Evolutionary conservation across 2,113 vertebrate species (phyloP), one percentile per base, ranked within the genome.

Genomic region (Pelecanus crispus): DNA sequence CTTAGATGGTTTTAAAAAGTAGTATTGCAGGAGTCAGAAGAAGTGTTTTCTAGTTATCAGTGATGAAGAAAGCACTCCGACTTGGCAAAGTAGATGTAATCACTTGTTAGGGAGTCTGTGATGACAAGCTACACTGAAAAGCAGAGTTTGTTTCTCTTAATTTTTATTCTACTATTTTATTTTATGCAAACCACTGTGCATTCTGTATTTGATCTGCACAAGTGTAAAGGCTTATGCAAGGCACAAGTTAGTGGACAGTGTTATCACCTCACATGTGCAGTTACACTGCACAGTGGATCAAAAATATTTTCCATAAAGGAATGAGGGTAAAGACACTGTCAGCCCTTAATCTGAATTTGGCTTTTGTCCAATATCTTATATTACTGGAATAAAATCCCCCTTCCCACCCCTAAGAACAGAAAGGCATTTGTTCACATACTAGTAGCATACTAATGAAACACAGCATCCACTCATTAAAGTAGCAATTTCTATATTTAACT

Each of bases 401-500:
- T 92, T 95, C 61, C 62, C 93, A 91, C 82, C 87, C 84, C 89
- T 65, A 92, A 77, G 89, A 95, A 97, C 92, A 97, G 87, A 97
- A 91, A 62, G 71, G n/a, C 81, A 92, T 92, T 97, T 97, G 94
- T 96, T 97, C 95, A 88, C 47, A 86, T 90, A 72, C 75, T 83
- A 75, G 89, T 90, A 93, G 95, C 93, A 96, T 45, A 94, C 50
- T 95, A 93, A 94, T 86, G 91, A 94, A 89, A 96, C 56, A 83
- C 82, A 96, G 96, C 75, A 95, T 84, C 66, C 49, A 88, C 72
- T 95, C 52, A 90, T 81, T 92, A 94, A 92, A 96, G 95, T 74
- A 94, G 88, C 86, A 47, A 91, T 94, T 92, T 96, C 92, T 96
- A 96, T 95, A 96, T 97, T 96, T 96, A 96, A 94, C 95, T 95